These are phyloP conservation scores for Metridium senile DNA, from an alignment of 92 coral and sea anemone species.

Conservation along the genomic window DNA sequence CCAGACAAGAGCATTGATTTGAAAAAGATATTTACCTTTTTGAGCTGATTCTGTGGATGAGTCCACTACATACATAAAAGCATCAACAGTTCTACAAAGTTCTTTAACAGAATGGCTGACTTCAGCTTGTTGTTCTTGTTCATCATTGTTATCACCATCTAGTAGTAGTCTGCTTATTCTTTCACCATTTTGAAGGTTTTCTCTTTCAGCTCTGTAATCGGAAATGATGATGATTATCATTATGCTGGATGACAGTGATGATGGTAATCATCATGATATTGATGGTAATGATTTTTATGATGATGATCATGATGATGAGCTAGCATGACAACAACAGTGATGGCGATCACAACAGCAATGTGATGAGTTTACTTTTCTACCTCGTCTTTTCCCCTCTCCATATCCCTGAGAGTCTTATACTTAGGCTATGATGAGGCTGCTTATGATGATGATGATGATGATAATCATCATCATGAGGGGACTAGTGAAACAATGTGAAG, in stretches of 20 bases:
- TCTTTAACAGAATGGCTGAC: conserved; percentile 88
- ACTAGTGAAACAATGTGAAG: too few relatives aligned
- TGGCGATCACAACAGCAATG: too few relatives aligned
- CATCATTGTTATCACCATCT: conserved; percentile 20
- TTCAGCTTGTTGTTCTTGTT: conserved; percentile 40
- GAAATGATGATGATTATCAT: not conserved
- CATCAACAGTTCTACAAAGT: conserved; percentile 94
- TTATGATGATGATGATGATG: too few relatives aligned
- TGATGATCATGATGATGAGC: too few relatives aligned
- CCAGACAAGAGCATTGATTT: too few relatives aligned
- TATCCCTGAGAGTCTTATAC: too few relatives aligned
- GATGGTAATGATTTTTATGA: not conserved
- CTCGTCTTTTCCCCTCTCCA: too few relatives aligned
- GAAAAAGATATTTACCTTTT: conserved; percentile 82
- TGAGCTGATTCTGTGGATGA: conserved; percentile 69
- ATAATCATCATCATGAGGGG: too few relatives aligned
- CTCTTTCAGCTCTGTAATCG: conserved; percentile 81
- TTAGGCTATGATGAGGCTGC: too few relatives aligned
- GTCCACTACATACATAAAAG: conserved; percentile 87
- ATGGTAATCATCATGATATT: not conserved
- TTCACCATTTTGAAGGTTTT: conserved; percentile 62
- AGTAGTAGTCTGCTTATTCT: conserved; percentile 74
- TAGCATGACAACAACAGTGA: too few relatives aligned
- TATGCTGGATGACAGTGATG: not conserved
- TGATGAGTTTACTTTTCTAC: too few relatives aligned